Conservation (phyloP, 2,888 invertebrate genomes). For the Cactoblastis cactorum region DNA sequence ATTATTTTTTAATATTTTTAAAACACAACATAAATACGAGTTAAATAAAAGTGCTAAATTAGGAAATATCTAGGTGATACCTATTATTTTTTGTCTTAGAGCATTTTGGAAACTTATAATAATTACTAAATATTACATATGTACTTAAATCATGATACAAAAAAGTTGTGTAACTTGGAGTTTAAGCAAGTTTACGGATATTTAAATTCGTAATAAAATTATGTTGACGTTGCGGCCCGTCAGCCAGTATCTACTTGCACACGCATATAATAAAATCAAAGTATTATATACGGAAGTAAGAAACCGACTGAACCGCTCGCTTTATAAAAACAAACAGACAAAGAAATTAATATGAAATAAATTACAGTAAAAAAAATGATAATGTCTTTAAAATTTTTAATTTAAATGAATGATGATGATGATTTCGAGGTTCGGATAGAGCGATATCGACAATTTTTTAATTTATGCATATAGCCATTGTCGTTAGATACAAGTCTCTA, state of each 20-base stretch:
- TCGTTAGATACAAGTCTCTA: too few species aligned
- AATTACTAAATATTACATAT: too few species aligned
- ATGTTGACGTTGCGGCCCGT: background rate
- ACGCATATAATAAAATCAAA: slow-evolving; percentile 2
- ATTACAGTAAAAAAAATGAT: too few species aligned
- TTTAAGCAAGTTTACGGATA: slow-evolving; percentile 18
- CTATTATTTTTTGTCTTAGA: too few species aligned
- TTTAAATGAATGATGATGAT: background rate
- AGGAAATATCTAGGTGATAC: too few species aligned
- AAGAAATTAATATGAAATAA: background rate
- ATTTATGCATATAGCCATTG: too few species aligned
- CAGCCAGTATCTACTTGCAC: background rate
- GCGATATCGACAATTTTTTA: too few species aligned
- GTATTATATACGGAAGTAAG: background rate
- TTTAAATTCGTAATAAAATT: slow-evolving; percentile 8
- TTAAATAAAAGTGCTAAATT: too few species aligned
- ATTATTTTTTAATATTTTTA: too few species aligned
- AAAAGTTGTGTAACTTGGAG: background rate
- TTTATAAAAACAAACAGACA: background rate
- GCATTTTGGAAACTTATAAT: too few species aligned
- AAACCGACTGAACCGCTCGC: background rate
- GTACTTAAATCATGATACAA: background rate
- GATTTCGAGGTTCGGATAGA: background rate
- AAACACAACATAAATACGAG: too few species aligned
- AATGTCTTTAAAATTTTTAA: background rate